phyloP scores from a whole-genome alignment of 2,113 vertebrate genomes.

The Excalfactoria chinensis region DNA sequence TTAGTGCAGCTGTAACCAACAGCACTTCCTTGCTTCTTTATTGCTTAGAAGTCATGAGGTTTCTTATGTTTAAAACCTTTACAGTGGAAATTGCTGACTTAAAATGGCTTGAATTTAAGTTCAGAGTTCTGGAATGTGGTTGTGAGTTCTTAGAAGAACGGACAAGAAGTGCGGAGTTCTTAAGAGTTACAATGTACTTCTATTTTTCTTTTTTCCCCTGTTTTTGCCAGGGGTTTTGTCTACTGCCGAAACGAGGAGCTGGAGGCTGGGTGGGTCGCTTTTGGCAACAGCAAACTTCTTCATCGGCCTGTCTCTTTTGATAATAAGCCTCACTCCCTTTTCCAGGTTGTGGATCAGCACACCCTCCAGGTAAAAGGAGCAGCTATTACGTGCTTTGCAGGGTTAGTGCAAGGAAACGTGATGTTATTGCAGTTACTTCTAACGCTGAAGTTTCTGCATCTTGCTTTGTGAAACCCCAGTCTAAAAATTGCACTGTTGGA shows the following conservation, averaged over 20 bases:
- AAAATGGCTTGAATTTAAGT: background rate
- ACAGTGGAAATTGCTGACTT: background rate
- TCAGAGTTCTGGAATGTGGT: background rate
- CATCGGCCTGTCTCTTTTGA: constrained; percentile 95
- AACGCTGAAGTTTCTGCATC: background rate
- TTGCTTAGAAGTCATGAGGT: background rate
- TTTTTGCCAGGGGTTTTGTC: constrained; percentile 89
- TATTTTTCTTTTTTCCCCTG: background rate
- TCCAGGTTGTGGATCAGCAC: constrained; percentile 95
- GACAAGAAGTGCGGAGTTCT: background rate
- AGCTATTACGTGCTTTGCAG: background rate
- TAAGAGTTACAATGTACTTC: background rate
- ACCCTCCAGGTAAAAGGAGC: constrained; percentile 90
- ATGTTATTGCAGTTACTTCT: background rate
- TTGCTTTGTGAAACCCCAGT: accelerated
- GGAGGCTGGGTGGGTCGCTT: constrained; percentile 94
- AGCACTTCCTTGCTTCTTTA: background rate
- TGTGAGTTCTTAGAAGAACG: background rate
- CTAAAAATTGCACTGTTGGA: background rate
- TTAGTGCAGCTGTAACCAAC: background rate
- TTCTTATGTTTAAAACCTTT: background rate
- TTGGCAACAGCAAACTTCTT: constrained; percentile 86
- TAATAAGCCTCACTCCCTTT: constrained; percentile 95
- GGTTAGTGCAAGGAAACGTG: background rate
- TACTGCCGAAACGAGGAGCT: constrained; percentile 97